These are phyloP conservation scores for Gymnocephalus cernua DNA, from an alignment of 2,113 vertebrate genomes.

Conservation along the genomic window DNA sequence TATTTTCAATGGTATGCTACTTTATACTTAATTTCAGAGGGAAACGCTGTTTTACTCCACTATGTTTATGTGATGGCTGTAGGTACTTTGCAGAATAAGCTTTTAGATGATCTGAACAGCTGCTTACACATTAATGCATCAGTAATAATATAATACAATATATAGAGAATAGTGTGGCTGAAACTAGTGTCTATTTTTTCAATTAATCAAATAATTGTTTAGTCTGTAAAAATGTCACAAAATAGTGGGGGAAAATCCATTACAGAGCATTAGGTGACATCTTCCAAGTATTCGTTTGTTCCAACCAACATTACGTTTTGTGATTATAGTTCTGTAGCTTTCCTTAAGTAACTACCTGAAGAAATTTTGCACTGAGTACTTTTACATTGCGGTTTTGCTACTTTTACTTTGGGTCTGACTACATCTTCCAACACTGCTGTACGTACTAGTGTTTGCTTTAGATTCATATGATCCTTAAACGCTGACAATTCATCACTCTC, in stretches of 20 bases:
- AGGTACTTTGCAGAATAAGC: neutral
- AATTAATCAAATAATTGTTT: neutral
- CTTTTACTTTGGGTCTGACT: neutral
- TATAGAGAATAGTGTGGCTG: neutral
- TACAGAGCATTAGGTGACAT: neutral
- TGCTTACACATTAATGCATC: neutral
- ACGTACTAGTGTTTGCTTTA: neutral
- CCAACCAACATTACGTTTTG: neutral
- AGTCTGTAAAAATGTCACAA: neutral
- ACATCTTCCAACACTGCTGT: neutral
- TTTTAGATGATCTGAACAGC: neutral
- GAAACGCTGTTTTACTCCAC: neutral
- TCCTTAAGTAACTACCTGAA: neutral
- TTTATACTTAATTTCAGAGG: neutral
- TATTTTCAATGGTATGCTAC: neutral
- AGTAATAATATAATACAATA: neutral
- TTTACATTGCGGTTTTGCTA: neutral
- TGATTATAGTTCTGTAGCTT: neutral
- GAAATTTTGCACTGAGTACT: neutral
- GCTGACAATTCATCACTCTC: conserved; percentile 30
- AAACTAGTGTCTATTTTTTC: neutral
- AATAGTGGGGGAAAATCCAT: neutral
- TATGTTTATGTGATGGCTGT: neutral
- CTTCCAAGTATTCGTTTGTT: neutral
- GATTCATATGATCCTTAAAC: conserved; percentile 29